A percentile compares a stretch with the other conserved stretches of the same genome.
Conservation (phyloP, 2,797 vertebrate genomes). For the Odontamblyopus rebecca region DNA sequence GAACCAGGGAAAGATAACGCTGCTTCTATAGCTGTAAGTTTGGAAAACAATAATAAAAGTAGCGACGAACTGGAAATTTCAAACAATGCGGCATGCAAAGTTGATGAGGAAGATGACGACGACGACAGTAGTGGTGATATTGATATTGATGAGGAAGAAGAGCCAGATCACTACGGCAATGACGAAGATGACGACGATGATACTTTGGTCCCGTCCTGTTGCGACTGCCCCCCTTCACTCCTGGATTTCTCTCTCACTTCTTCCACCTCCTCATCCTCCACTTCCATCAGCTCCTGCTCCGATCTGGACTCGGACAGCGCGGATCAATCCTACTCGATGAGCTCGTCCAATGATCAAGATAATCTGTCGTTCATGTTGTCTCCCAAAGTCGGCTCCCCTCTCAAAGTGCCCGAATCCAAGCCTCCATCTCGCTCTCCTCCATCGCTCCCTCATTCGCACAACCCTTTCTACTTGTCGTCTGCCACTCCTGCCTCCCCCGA, state of each 20-base stretch:
- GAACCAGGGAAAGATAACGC: conserved; percentile 52
- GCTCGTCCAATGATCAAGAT: conserved; percentile 67
- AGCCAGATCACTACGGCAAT: conserved; percentile 52
- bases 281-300: conserved; percentile 94
- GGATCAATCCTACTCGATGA: conserved; percentile 67
- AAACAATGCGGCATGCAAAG: conserved; percentile 52
- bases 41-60: conserved; percentile 44
- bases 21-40: conserved; percentile 31
- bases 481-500: conserved; percentile 74
- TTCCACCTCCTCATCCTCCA: conserved; percentile 86
- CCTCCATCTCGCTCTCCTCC: conserved; percentile 58
- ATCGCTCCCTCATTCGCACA: conserved; percentile 59
- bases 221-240: conserved; percentile 78
- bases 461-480: conserved; percentile 52
- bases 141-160: conserved; percentile 64
- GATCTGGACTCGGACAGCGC: conserved; percentile 89
- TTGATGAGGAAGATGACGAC: conserved; percentile 64
- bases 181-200: conserved; percentile 79
- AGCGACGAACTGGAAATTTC: conserved; percentile 52
- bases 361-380: conserved; percentile 37
- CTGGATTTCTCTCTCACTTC: conserved; percentile 80
- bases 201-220: conserved; percentile 80
- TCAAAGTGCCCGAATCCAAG: conserved; percentile 50
- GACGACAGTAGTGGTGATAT: conserved; percentile 51
- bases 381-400: conserved; percentile 49